A percentile compares a stretch with the other conserved stretches of the same genome.
These are phyloP conservation scores for Chelonus formosanus DNA, from an alignment of 2,888 invertebrate genomes.

Conservation along the genomic window DNA sequence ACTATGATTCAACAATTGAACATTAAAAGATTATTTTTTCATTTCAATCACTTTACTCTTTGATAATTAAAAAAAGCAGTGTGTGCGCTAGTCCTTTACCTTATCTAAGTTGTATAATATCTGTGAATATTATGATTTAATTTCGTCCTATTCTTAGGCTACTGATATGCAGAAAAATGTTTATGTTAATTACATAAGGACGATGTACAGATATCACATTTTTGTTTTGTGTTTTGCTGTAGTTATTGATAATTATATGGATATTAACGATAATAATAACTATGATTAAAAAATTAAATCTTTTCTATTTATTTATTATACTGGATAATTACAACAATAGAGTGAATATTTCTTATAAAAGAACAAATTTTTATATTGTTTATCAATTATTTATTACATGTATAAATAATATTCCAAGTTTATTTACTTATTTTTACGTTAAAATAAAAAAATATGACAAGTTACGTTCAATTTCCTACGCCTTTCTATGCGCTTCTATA, in stretches of 20 bases:
- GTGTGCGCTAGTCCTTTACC: conserved; percentile 50
- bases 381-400: too few species aligned
- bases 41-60: conserved; percentile 35
- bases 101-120: conserved; percentile 64
- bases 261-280: conserved; percentile 66
- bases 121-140: conserved; percentile 66
- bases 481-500: too few species aligned
- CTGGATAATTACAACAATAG: too few species aligned
- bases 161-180: conserved; percentile 59
- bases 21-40: conserved; percentile 27
- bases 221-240: conserved; percentile 66
- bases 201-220: conserved; percentile 65
- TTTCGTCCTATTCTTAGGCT: conserved; percentile 64
- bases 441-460: too few species aligned
- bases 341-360: too few species aligned
- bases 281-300: conserved; percentile 62
- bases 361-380: too few species aligned
- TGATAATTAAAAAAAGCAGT: conserved; percentile 42
- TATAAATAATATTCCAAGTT: too few species aligned
- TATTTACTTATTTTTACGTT: too few species aligned
- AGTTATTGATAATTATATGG: conserved; percentile 66
- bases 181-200: conserved; percentile 64
- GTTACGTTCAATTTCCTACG: too few species aligned
- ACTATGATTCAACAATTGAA: too few species aligned
- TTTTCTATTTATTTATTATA: not conserved